phyloP scores from a whole-genome alignment of 2,797 vertebrate species.

The Psittacula echo region DNA sequence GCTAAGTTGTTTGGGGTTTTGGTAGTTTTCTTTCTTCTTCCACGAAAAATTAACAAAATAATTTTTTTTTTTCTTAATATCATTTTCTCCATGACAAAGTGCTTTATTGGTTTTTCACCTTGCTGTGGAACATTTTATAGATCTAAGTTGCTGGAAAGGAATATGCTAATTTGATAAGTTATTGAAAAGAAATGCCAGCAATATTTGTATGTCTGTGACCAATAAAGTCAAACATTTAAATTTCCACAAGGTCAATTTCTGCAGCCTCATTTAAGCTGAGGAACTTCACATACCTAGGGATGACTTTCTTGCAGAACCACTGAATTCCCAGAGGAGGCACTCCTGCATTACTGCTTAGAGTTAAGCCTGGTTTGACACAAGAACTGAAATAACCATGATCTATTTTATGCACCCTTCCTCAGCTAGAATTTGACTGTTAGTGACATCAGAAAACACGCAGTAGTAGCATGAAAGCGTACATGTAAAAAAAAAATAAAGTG shows the following conservation, averaged over 20 bases:
- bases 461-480: background rate
- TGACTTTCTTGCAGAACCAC: slow-evolving; percentile 71
- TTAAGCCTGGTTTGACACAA: slow-evolving; percentile 41
- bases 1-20: background rate
- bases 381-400: slow-evolving; percentile 39
- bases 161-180: slow-evolving; percentile 39
- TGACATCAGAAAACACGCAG: slow-evolving; percentile 17
- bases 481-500: background rate
- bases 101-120: background rate
- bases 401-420: slow-evolving; percentile 6
- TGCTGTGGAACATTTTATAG: background rate
- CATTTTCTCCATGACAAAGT: background rate
- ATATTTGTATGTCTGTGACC: background rate
- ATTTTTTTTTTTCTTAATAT: background rate
- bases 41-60: background rate
- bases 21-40: background rate
- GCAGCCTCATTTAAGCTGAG: slow-evolving; percentile 21
- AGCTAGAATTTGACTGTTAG: slow-evolving; percentile 40
- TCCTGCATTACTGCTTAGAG: slow-evolving; percentile 68
- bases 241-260: slow-evolving; percentile 23
- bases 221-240: slow-evolving; percentile 39
- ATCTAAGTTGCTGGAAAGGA: slow-evolving; percentile 13
- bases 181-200: background rate
- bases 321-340: slow-evolving; percentile 80
- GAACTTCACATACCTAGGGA: background rate